A percentile compares a stretch with the other conserved stretches of the same genome.
phyloP scores from a whole-genome alignment of 1,140 invertebrate genomes.

The Sycobia sp. region DNA sequence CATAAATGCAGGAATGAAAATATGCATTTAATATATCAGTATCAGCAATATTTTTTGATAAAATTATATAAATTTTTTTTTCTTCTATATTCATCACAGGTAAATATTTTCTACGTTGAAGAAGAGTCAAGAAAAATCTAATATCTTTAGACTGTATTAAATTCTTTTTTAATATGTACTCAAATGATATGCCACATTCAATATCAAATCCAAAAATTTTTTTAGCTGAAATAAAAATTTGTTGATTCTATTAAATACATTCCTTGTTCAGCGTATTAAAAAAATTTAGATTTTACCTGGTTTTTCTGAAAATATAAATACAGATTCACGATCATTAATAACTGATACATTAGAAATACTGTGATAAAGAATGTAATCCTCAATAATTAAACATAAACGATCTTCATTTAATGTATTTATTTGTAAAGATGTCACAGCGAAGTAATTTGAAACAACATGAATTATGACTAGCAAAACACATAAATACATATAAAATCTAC shows the following conservation, averaged over 20 bases:
- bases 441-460: conserved; percentile 87
- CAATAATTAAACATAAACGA: conserved; percentile 71
- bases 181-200: conserved; percentile 62
- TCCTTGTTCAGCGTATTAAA: no score
- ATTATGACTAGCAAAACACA: conserved; percentile 77
- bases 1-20: conserved; percentile 62
- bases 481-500: conserved; percentile 70
- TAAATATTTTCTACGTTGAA: conserved; percentile 58
- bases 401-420: conserved; percentile 82
- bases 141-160: conserved; percentile 49
- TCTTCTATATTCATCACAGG: conserved; percentile 56
- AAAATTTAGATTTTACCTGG: conserved; percentile 49
- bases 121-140: conserved; percentile 49
- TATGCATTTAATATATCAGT: conserved; percentile 62
- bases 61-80: conserved; percentile 58
- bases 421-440: conserved; percentile 75
- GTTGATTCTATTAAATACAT: no score
- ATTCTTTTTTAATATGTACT: conserved; percentile 52
- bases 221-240: conserved; percentile 51
- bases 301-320: conserved; percentile 61
- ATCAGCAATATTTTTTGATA: conserved; percentile 55
- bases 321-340: conserved; percentile 67
- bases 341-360: conserved; percentile 59
- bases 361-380: conserved; percentile 65
- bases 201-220: conserved; percentile 63